Evolutionary conservation across 2,888 invertebrate genomes (phyloP).

Genomic region (Sceliomorpha sp.): DNA sequence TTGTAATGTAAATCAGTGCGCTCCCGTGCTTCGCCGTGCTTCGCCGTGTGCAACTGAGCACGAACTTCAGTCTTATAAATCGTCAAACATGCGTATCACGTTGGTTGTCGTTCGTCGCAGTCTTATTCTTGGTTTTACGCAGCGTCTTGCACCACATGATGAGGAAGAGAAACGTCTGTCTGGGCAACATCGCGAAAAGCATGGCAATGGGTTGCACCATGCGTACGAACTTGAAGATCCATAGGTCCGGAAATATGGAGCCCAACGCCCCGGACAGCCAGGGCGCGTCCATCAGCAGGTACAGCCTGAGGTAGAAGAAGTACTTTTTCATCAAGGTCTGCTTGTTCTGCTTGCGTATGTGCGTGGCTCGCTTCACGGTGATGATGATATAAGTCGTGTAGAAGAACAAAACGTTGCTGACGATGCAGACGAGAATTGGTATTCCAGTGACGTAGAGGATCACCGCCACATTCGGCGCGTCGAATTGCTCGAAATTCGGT

Average conservation of each 20-base stretch:
- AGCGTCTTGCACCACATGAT: background rate
- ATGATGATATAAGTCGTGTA: constrained; percentile 66
- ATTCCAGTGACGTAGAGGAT: constrained; percentile 59
- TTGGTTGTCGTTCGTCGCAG: no score
- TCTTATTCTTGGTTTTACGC: no score
- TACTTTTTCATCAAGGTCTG: constrained; percentile 63
- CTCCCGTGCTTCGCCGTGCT: no score
- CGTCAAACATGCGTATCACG: no score
- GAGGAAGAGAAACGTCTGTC: constrained; percentile 41
- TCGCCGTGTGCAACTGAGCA: no score
- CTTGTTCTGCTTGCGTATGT: constrained; percentile 52
- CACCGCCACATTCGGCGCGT: constrained; percentile 56
- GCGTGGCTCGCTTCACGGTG: constrained; percentile 59
- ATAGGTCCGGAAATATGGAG: constrained; percentile 65
- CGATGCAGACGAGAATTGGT: constrained; percentile 57
- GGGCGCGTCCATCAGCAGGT: constrained; percentile 68
- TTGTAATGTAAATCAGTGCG: no score
- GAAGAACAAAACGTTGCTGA: constrained; percentile 61
- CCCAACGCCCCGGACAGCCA: constrained; percentile 67
- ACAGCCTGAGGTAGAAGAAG: constrained; percentile 63
- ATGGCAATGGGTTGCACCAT: constrained; percentile 69
- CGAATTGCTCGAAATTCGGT: constrained; percentile 66
- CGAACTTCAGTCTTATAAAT: no score
- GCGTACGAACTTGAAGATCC: constrained; percentile 69
- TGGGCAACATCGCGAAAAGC: constrained; percentile 66